Evolutionary conservation across 2,888 invertebrate species (phyloP), one percentile per base, ranked within the genome.

Genomic region (Carterocephalus palaemon): DNA sequence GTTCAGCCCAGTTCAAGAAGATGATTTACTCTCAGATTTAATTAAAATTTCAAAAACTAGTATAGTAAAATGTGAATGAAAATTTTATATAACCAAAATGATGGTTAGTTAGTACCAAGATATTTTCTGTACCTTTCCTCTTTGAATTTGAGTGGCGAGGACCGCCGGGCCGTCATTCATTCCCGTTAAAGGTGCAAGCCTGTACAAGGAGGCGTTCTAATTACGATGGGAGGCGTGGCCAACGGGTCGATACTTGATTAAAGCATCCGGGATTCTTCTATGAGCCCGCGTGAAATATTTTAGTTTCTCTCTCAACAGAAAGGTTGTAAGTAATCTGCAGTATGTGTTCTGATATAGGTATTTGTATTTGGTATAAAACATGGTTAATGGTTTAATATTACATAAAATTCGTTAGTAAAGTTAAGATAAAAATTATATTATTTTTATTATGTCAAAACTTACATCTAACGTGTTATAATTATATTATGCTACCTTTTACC

Each of bases 181-280:
- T 53, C 53, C 52, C 56, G 52, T 52, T 62, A 59, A 56, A 64
- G 61, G 63, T 63, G 60, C 51, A 39, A 40, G 31, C 20, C 42
- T 34, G 9, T 36, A 43, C 29, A 43, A 65, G 70, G 60, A 66
- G 70, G 68, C 69, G 64, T 75, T 77, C 69, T 78, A 82, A 83
- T 84, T 83, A 81, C 71, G 63, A 48, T 51, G 52, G 58, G 48
- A 57, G 79, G 80, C 75, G 78, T 73, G 68, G 65, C 60, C 53
- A 55, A 47, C 64, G 32, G 42, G 34, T 42, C 67, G 67, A 69
- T 76, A 76, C 74, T 76, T 81, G 77, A 81, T 81, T 81, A 81
- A 76, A 59, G 70, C 74, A 64, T 76, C 79, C 78, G 77, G 78
- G 75, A 75, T 71, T 62, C 51, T 60, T 34, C 58, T 54, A 58